A percentile compares a stretch with the other conserved stretches of the same genome.
Evolutionary conservation across 2,113 vertebrate genomes (phyloP).

Genomic region (Oenanthe oenanthe): DNA sequence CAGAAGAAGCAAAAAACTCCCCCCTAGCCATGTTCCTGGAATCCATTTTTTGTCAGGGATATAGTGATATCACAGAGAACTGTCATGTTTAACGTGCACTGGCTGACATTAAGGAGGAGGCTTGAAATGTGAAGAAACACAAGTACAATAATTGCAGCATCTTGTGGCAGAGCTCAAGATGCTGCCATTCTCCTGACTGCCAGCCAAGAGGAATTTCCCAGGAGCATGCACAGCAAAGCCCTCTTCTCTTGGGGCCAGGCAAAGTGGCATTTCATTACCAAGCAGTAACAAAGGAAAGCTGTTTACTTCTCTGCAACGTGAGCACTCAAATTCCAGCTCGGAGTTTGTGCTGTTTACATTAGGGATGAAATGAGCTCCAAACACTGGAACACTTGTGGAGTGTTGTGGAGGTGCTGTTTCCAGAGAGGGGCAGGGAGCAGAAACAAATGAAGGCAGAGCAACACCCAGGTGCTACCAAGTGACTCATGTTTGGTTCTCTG

Average conservation of each 20-base stretch:
- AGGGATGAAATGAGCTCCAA: not conserved
- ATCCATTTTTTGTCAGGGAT: not conserved
- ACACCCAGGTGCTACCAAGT: not conserved
- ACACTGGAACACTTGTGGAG: not conserved
- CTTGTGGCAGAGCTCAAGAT: not conserved
- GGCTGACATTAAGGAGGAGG: not conserved
- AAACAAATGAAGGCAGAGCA: not conserved
- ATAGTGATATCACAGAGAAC: not conserved
- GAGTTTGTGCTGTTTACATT: not conserved
- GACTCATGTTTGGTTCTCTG: not conserved
- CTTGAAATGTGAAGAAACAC: not conserved
- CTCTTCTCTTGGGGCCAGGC: not conserved
- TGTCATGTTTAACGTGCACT: not conserved
- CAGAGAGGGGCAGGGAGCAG: not conserved
- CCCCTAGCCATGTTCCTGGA: not conserved
- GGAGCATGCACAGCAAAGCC: not conserved
- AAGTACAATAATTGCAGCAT: slow-evolving; percentile 33
- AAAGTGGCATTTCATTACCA: not conserved
- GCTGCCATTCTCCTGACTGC: not conserved
- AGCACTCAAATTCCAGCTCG: not conserved
- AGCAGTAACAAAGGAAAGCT: not conserved
- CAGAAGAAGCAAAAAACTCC: not conserved
- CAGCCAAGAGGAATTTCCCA: slow-evolving; percentile 53
- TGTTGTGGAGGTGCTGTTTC: not conserved
- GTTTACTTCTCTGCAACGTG: not conserved